Evolutionary conservation across 2,113 vertebrate genomes (phyloP), one percentile per base, ranked within the genome.

Genomic region (Drymodes brunneopygia): DNA sequence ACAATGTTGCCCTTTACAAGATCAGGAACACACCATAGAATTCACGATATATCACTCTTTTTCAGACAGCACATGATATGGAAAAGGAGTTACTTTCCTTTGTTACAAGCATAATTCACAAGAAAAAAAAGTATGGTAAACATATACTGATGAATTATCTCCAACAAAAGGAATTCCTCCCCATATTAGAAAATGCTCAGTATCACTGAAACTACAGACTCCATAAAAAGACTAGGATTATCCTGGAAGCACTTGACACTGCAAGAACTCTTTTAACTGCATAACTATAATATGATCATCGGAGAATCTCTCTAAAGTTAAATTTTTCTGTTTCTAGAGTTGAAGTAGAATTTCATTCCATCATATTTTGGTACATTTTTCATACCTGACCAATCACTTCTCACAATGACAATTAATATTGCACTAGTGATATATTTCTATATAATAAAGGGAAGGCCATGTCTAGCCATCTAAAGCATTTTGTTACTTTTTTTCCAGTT

Each of bases 401-500:
- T 69, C 47, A 57, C 31, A 65, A 90, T 72, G 50, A 80, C 40
- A 73, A 69, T 12, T 18, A 69, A 73, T 70, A 93, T 74, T 94
- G 79, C 82, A 86, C 64, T 64, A 92, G 51, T 62, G 66, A 89
- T 33, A 38, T 22, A 79, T 57, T 91, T 61, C 69, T 79, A 81
- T 51, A 57, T 38, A 82, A 33, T 28, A 69, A 92, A 80, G 20
- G 51, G 27, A 33, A 86, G n/a, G 21, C 42, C 0, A 31, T 35
- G 65, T 36, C 42, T 25, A 82, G 58, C 12, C 61, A 95, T 19
- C 33, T 60, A 88, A 47, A 84, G 74, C 40, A 73, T 94, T 81
- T 71, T 89, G 40, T 65, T 89, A 5, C 82, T 73, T 93, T 93
- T 65, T 70, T 92, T 94, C 90, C 88, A 93, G 82, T 92, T 92